Conservation (phyloP, 2,797 vertebrate species). For the Protonibea diacanthus region DNA sequence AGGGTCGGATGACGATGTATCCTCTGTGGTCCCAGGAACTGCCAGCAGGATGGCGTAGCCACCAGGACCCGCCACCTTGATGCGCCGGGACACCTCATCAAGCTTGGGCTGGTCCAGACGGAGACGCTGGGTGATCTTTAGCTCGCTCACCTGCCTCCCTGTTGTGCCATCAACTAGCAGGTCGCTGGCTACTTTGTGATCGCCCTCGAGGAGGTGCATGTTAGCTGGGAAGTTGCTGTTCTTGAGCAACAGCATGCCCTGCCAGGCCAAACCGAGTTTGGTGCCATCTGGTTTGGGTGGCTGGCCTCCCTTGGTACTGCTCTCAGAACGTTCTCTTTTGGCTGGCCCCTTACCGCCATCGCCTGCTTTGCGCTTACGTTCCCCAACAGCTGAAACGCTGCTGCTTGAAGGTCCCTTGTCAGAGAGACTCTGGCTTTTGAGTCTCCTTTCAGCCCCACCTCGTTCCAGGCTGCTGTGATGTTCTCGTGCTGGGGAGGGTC, state of each 20-base stretch:
- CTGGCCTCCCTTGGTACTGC: constrained; percentile 78
- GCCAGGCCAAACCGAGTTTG: constrained; percentile 95
- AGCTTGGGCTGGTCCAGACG: constrained; percentile 99
- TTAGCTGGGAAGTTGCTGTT: constrained; percentile 99
- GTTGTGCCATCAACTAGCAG: constrained; percentile 92
- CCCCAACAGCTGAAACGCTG: constrained; percentile 61
- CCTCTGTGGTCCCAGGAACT: constrained; percentile 92
- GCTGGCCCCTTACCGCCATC: constrained; percentile 88
- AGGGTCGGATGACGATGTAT: constrained; percentile 86
- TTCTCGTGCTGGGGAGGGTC: constrained; percentile 89
- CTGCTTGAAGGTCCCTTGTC: constrained; percentile 75
- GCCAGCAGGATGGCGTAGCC: constrained; percentile 97
- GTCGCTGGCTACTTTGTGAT: constrained; percentile 92
- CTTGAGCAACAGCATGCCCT: constrained; percentile 97
- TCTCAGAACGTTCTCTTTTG: constrained; percentile 88
- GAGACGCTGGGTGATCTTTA: constrained; percentile 98
- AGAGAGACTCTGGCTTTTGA: constrained; percentile 78
- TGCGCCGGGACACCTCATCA: constrained; percentile 97
- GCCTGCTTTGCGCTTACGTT: constrained; percentile 86
- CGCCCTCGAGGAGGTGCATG: constrained; percentile 98
- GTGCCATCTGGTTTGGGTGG: constrained; percentile 81
- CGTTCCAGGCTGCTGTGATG: constrained; percentile 90
- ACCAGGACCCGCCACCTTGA: constrained; percentile 96
- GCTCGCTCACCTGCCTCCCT: constrained; percentile 93
- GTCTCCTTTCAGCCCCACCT: constrained; percentile 85